Evolutionary conservation across 1,140 invertebrate species (phyloP).

Genomic region (Rhopalosiphum padi): DNA sequence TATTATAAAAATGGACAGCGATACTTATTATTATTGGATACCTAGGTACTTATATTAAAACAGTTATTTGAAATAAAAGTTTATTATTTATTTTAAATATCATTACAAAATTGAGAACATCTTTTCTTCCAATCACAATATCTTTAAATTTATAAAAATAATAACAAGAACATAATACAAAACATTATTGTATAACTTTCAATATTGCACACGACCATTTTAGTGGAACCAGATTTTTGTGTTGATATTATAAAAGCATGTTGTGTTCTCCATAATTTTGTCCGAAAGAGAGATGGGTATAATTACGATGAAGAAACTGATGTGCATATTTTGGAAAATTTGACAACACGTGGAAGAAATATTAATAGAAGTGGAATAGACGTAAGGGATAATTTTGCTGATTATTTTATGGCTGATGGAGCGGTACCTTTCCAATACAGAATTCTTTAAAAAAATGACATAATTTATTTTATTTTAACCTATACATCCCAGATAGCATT

Average conservation of each 20-base stretch:
- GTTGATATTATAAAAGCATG: neutral
- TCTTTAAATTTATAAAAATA: too few relatives aligned
- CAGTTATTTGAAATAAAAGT: too few relatives aligned
- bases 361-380: neutral
- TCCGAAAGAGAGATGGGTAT: constrained; percentile 1
- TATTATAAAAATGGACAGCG: too few relatives aligned
- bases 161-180: too few relatives aligned
- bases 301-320: neutral
- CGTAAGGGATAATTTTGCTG: neutral
- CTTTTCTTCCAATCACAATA: too few relatives aligned
- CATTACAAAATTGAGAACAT: too few relatives aligned
- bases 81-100: too few relatives aligned
- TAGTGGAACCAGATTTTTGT: neutral
- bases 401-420: neutral
- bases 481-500: too few relatives aligned
- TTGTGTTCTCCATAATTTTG: neutral
- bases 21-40: too few relatives aligned
- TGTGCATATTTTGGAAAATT: neutral
- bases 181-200: too few relatives aligned
- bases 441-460: neutral
- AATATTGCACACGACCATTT: neutral
- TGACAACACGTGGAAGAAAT: neutral
- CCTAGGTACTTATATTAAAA: too few relatives aligned
- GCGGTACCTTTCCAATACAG: neutral
- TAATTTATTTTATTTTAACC: neutral